Evolutionary conservation across 2,113 vertebrate genomes (phyloP).

Genomic region (Hystrix cristata): DNA sequence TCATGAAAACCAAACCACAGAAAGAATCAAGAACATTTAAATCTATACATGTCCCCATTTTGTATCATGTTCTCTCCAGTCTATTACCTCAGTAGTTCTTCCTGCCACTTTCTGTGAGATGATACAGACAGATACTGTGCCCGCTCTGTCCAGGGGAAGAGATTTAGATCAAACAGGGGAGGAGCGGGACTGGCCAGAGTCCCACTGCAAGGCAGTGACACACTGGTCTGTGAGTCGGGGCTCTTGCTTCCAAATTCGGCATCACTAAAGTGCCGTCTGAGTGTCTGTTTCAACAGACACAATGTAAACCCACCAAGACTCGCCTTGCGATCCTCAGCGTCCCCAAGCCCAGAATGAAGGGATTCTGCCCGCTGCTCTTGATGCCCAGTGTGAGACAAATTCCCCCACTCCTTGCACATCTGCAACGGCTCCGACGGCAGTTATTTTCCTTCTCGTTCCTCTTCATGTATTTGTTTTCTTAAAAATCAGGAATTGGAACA

Average conservation of each 20-base stretch:
- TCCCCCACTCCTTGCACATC: conserved; percentile 84
- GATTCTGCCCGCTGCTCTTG: conserved; percentile 78
- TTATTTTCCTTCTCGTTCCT: conserved; percentile 60
- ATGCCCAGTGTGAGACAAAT: conserved; percentile 84
- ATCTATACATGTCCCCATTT: neutral
- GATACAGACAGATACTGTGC: neutral
- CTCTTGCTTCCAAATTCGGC: neutral
- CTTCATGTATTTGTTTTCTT: conserved; percentile 63
- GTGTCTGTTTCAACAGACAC: conserved; percentile 15
- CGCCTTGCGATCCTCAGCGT: neutral
- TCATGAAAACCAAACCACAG: conserved; percentile 47
- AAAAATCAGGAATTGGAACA: conserved; percentile 45
- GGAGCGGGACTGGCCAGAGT: neutral
- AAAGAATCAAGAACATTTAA: neutral
- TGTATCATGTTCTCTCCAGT: neutral
- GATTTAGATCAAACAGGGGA: neutral
- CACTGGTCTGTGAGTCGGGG: neutral
- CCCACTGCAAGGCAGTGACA: neutral
- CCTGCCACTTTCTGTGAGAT: neutral
- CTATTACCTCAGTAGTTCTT: neutral
- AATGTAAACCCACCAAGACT: conserved; percentile 33
- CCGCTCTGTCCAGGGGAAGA: neutral
- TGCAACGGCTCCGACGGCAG: conserved; percentile 82
- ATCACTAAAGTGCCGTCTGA: conserved; percentile 37
- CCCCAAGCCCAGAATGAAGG: conserved; percentile 73